phyloP scores from a whole-genome alignment of 2,888 invertebrate species.

The Dryocosmus kuriphilus region DNA sequence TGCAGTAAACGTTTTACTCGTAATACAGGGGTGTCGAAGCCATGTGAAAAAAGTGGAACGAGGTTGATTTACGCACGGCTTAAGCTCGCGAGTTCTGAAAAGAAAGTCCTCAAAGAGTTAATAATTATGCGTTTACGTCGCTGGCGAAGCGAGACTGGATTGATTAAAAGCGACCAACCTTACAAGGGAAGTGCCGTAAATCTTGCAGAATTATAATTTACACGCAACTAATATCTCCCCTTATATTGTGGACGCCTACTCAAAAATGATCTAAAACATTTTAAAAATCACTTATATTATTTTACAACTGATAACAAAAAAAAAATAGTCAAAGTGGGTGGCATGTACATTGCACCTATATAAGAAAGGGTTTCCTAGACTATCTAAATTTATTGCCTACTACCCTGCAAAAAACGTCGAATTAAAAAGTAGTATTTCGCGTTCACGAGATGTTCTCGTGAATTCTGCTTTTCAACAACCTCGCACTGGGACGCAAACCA shows the following conservation, averaged over 20 bases:
- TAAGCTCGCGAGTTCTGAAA: constrained; percentile 3
- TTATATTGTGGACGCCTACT: constrained; percentile 12
- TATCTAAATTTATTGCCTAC: too few relatives aligned
- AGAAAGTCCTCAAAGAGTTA: constrained; percentile 35
- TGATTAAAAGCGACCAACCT: constrained; percentile 38
- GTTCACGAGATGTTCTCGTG: too few relatives aligned
- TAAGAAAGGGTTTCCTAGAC: too few relatives aligned
- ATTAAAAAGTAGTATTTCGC: too few relatives aligned
- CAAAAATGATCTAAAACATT: neutral
- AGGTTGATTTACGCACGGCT: constrained; percentile 19
- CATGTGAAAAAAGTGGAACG: constrained; percentile 14
- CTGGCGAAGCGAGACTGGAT: constrained; percentile 29
- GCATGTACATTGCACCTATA: too few relatives aligned
- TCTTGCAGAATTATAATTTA: constrained; percentile 34
- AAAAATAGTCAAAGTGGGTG: too few relatives aligned
- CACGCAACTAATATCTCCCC: constrained; percentile 16
- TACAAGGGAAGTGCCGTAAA: constrained; percentile 31
- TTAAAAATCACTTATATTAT: neutral
- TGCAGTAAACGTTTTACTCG: neutral
- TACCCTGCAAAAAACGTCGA: too few relatives aligned
- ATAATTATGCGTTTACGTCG: constrained; percentile 39
- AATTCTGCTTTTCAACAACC: too few relatives aligned
- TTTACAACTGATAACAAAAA: neutral
- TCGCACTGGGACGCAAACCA: too few relatives aligned
- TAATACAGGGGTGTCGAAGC: constrained; percentile 22